Evolutionary conservation across 2,113 vertebrate genomes (phyloP).

Genomic region (Forbesichthys papilliferus): DNA sequence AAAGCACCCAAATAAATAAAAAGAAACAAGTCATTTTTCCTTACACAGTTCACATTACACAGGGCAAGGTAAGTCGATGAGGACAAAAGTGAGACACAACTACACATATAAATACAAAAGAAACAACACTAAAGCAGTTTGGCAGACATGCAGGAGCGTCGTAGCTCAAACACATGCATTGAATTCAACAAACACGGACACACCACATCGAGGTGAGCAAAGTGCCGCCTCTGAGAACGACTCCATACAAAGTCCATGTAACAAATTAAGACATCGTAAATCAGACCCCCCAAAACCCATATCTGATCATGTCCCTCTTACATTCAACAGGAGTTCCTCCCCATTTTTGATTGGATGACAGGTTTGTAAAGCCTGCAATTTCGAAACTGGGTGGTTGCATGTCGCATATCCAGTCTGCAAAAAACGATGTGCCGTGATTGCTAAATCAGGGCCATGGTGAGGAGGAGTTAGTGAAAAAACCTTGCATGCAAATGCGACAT

Average conservation of each 20-base stretch:
- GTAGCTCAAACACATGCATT: conserved; percentile 81
- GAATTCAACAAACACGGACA: conserved; percentile 80
- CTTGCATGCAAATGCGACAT: conserved; percentile 79
- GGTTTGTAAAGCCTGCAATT: conserved; percentile 59
- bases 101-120: conserved; percentile 76
- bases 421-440: conserved; percentile 64
- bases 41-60: conserved; percentile 77
- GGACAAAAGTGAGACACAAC: conserved; percentile 75
- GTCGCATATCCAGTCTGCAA: conserved; percentile 52
- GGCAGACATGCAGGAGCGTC: conserved; percentile 80
- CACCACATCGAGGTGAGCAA: conserved; percentile 76
- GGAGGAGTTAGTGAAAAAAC: conserved; percentile 71
- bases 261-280: conserved; percentile 81
- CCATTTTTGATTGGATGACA: conserved; percentile 69
- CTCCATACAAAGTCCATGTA: conserved; percentile 79
- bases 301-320: conserved; percentile 74
- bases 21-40: conserved; percentile 65
- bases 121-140: conserved; percentile 81
- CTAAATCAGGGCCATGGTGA: conserved; percentile 57
- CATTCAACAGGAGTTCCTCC: conserved; percentile 80
- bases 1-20: conserved; percentile 68
- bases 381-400: conserved; percentile 55
- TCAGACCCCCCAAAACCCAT: conserved; percentile 63
- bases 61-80: conserved; percentile 74
- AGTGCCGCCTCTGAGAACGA: conserved; percentile 76